Conservation (phyloP, 2,113 vertebrate species). For the Xyliphius kryptos region DNA sequence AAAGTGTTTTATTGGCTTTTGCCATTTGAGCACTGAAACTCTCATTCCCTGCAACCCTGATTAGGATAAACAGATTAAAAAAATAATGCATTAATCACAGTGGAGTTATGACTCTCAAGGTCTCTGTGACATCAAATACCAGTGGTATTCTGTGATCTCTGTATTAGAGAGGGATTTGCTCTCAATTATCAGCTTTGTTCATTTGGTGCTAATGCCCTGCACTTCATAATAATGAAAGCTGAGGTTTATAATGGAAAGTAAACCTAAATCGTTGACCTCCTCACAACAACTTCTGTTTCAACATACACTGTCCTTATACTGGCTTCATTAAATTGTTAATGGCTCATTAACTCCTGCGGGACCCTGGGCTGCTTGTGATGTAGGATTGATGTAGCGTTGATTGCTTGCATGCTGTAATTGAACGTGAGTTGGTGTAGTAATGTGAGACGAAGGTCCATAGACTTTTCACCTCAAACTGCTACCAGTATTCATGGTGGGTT, state of each 20-base stretch:
- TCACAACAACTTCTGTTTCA: constrained; percentile 1
- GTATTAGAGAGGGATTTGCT: constrained; percentile 21
- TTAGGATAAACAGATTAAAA: no score
- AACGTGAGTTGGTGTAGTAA: constrained; percentile 21
- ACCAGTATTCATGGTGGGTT: no score
- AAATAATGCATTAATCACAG: no score
- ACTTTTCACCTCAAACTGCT: constrained; percentile 10
- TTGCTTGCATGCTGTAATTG: constrained; percentile 38
- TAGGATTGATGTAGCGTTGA: constrained; percentile 35
- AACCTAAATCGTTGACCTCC: constrained; percentile 28
- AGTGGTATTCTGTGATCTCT: not conserved
- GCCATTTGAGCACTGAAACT: no score
- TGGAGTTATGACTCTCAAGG: no score
- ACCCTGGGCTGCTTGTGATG: constrained; percentile 12
- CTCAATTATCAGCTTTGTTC: constrained; percentile 21
- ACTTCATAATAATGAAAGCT: constrained; percentile 21
- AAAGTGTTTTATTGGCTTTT: no score
- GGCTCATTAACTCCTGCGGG: constrained; percentile 38
- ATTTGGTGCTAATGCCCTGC: constrained; percentile 29
- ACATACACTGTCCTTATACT: constrained; percentile 13
- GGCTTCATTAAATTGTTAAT: constrained; percentile 42
- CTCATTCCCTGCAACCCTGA: no score
- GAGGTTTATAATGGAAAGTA: constrained; percentile 13
- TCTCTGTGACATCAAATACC: no score
- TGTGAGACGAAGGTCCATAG: constrained; percentile 23